phyloP scores from a whole-genome alignment of 2,888 invertebrate genomes.

The Xestia c-nigrum region DNA sequence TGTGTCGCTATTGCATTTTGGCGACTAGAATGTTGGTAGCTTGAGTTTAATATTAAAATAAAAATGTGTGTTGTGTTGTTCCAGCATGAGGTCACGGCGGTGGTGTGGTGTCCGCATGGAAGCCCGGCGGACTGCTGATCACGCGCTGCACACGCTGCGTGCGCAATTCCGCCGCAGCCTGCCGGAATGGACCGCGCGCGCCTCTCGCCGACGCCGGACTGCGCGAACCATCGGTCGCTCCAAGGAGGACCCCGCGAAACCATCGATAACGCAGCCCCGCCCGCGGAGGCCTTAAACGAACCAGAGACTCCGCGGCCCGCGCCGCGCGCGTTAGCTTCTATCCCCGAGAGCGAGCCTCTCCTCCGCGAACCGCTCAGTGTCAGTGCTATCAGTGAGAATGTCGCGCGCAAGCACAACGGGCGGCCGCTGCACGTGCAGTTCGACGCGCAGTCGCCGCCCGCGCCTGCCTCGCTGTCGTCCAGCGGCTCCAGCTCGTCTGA shows the following conservation, averaged over 20 bases:
- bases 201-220: slow-evolving; percentile 84
- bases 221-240: slow-evolving; percentile 84
- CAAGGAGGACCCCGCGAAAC: slow-evolving; percentile 88
- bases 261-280: slow-evolving; percentile 74
- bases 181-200: slow-evolving; percentile 87
- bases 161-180: slow-evolving; percentile 82
- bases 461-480: slow-evolving; percentile 81
- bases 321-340: slow-evolving; percentile 82
- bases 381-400: slow-evolving; percentile 62
- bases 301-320: slow-evolving; percentile 82
- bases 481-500: slow-evolving; percentile 91
- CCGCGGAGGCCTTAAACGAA: slow-evolving; percentile 81
- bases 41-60: slow-evolving; percentile 36
- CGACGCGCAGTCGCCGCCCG: slow-evolving; percentile 86
- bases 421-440: slow-evolving; percentile 91
- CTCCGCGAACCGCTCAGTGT: slow-evolving; percentile 70
- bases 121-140: slow-evolving; percentile 86
- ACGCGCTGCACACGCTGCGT: slow-evolving; percentile 85
- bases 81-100: slow-evolving; percentile 89
- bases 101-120: slow-evolving; percentile 88
- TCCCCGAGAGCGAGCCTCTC: slow-evolving; percentile 86
- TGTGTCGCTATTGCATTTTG: not conserved
- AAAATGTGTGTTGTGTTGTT: slow-evolving; percentile 67
- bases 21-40: not conserved
- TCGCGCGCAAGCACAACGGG: slow-evolving; percentile 77